A percentile compares a stretch with the other conserved stretches of the same genome.
Evolutionary conservation across 2,797 vertebrate genomes (phyloP).

Genomic region (Carapus acus): DNA sequence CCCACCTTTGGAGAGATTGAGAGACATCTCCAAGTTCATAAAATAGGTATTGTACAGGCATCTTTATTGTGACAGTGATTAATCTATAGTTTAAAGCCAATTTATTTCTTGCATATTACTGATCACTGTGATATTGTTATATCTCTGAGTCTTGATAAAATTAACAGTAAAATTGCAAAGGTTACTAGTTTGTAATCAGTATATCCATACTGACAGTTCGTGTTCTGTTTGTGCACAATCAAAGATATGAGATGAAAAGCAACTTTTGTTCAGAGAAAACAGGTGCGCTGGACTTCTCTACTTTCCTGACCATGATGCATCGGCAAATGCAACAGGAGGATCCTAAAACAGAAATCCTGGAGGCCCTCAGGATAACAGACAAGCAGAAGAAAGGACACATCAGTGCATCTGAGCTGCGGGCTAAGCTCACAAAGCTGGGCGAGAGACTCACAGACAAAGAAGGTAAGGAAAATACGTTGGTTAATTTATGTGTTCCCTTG

Average conservation of each 20-base stretch:
- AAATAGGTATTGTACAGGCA: slow-evolving; percentile 73
- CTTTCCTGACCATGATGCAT: slow-evolving; percentile 92
- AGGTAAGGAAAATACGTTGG: slow-evolving; percentile 66
- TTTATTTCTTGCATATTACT: no score
- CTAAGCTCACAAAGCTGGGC: slow-evolving; percentile 86
- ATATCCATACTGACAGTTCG: no score
- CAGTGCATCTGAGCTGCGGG: slow-evolving; percentile 75
- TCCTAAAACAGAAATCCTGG: slow-evolving; percentile 84
- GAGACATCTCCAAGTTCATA: slow-evolving; percentile 82
- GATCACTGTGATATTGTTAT: no score
- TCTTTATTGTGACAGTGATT: no score
- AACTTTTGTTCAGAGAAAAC: slow-evolving; percentile 68
- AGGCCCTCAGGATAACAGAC: slow-evolving; percentile 88
- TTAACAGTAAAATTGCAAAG: no score
- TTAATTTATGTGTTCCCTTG: no score
- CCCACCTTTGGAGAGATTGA: slow-evolving; percentile 81
- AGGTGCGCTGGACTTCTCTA: slow-evolving; percentile 88
- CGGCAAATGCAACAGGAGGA: slow-evolving; percentile 90
- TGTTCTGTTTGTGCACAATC: no score
- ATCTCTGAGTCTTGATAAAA: no score
- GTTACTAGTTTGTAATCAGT: no score
- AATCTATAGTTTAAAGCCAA: no score
- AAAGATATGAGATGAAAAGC: no score
- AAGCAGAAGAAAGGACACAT: slow-evolving; percentile 84
- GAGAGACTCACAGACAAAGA: slow-evolving; percentile 89